A percentile compares a stretch with the other conserved stretches of the same genome.
Conservation (phyloP, 2,797 vertebrate genomes). For the Emys orbicularis region DNA sequence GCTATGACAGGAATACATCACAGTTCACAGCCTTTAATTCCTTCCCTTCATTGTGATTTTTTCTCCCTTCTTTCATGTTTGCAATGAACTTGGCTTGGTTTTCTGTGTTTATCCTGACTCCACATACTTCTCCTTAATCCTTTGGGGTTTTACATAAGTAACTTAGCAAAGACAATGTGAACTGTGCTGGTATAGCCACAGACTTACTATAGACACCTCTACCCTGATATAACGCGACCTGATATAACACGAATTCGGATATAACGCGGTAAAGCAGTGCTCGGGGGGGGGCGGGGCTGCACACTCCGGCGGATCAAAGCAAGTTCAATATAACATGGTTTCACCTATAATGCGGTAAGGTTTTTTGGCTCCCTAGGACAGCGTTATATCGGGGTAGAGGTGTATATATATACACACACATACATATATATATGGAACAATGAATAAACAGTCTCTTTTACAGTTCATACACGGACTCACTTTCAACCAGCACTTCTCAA, state of each 20-base stretch:
- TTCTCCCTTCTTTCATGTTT: not conserved
- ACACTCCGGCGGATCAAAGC: too few species aligned
- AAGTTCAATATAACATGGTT: too few species aligned
- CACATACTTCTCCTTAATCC: not conserved
- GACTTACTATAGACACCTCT: not conserved
- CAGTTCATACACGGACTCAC: not conserved
- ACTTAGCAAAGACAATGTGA: not conserved
- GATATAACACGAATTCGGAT: too few species aligned
- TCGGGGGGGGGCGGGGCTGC: too few species aligned
- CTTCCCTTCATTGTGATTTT: not conserved
- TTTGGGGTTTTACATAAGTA: slow-evolving; percentile 12
- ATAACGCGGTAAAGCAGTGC: too few species aligned
- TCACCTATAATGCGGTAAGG: too few species aligned
- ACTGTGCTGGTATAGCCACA: not conserved
- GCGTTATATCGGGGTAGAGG: too few species aligned
- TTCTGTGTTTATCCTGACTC: slow-evolving; percentile 20
- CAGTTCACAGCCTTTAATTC: not conserved
- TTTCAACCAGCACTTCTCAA: not conserved
- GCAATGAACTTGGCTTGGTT: slow-evolving; percentile 27
- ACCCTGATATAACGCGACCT: too few species aligned
- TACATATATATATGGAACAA: not conserved
- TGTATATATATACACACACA: not conserved
- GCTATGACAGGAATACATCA: slow-evolving; percentile 10
- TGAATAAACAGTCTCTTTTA: not conserved
- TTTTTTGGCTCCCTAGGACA: too few species aligned